phyloP scores from a whole-genome alignment of 2,113 vertebrate species.

The Stegostoma tigrinum region DNA sequence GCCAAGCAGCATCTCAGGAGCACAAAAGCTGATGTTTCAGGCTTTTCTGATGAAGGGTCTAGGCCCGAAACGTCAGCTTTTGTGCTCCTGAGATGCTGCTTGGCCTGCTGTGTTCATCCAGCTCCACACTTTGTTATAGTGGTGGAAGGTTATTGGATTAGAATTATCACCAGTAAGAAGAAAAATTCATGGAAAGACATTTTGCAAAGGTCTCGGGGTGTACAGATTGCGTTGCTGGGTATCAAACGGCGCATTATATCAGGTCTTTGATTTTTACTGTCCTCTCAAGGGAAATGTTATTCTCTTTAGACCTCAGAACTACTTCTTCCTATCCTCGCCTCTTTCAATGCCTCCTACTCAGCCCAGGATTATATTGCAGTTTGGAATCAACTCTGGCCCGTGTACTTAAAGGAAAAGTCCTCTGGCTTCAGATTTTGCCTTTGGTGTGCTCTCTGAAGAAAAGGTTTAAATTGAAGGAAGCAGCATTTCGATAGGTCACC shows the following conservation, averaged over 20 bases:
- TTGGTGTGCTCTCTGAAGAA: not conserved
- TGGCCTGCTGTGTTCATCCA: too few relatives aligned
- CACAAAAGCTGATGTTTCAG: too few relatives aligned
- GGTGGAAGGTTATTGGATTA: not conserved
- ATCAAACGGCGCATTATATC: not conserved
- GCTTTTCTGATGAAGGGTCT: too few relatives aligned
- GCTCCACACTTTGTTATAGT: too few relatives aligned
- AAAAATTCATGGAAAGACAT: not conserved
- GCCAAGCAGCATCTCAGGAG: too few relatives aligned
- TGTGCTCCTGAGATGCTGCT: too few relatives aligned
- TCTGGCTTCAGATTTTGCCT: not conserved
- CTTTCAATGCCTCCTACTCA: too few relatives aligned
- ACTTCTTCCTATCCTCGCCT: not conserved
- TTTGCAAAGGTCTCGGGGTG: not conserved
- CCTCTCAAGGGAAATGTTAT: not conserved
- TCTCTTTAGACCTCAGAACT: not conserved
- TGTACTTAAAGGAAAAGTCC: too few relatives aligned
- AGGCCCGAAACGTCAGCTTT: too few relatives aligned
- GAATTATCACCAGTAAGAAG: not conserved
- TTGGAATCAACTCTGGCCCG: too few relatives aligned
- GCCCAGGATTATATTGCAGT: not conserved
- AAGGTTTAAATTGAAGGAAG: not conserved
- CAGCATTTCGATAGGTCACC: too few relatives aligned
- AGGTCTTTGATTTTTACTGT: not conserved
- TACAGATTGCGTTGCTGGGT: not conserved